Evolutionary conservation across 2,797 vertebrate species (phyloP).

Genomic region (Phalanger gymnotis): DNA sequence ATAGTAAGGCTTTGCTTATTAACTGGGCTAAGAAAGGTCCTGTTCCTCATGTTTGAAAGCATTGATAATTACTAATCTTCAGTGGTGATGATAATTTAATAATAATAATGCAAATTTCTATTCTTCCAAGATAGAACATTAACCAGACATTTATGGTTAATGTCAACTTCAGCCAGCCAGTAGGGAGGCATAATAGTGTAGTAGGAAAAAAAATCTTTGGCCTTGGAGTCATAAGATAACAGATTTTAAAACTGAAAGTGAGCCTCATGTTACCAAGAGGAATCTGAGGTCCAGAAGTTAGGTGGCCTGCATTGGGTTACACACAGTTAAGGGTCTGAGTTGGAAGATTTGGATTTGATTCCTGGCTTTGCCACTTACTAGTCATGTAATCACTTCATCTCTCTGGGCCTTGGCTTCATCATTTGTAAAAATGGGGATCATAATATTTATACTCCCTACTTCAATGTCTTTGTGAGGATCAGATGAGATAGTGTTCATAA

Average conservation of each 20-base stretch:
- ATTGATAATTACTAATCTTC: slow-evolving; percentile 72
- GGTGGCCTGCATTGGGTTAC: rapidly evolving
- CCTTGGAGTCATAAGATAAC: background rate
- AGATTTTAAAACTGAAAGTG: background rate
- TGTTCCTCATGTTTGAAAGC: slow-evolving; percentile 61
- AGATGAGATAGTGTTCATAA: background rate
- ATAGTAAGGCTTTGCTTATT: slow-evolving; percentile 72
- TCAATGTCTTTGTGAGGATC: background rate
- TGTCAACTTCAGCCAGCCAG: slow-evolving; percentile 56
- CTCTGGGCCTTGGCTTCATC: background rate
- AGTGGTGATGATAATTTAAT: slow-evolving; percentile 64
- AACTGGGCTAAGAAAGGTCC: slow-evolving; percentile 64
- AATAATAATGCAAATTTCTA: slow-evolving; percentile 66
- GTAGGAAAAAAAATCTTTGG: background rate
- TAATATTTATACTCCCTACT: background rate
- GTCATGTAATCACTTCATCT: background rate
- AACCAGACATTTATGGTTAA: slow-evolving; percentile 38
- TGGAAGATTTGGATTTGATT: background rate
- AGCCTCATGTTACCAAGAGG: background rate
- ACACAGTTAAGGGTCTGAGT: background rate
- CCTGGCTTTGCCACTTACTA: background rate
- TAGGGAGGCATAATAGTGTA: background rate
- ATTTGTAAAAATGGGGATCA: background rate
- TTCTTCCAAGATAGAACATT: slow-evolving; percentile 60
- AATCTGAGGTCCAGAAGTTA: background rate